Evolutionary conservation across 2,888 invertebrate species (phyloP).

Genomic region (Microctonus hyperodae): DNA sequence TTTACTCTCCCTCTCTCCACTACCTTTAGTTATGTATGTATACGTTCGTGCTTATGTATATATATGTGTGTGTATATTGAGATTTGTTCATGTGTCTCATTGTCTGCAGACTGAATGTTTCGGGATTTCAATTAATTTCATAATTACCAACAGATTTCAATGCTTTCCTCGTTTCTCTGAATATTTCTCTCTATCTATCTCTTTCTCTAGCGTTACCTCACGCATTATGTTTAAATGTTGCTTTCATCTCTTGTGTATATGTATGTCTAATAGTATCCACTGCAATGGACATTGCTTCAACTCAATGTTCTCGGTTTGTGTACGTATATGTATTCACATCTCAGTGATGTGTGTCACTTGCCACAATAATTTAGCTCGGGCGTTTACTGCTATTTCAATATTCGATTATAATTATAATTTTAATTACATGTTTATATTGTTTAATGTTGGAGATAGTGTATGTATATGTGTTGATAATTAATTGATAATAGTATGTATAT

Average conservation of each 20-base stretch:
- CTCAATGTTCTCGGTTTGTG: neutral
- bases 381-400: constrained; percentile 2
- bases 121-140: constrained; percentile 41
- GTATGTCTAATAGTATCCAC: neutral
- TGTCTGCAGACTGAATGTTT: constrained; percentile 18
- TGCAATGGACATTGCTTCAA: neutral
- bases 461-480: too few species aligned
- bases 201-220: too few species aligned
- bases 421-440: neutral
- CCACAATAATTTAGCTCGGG: neutral
- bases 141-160: constrained; percentile 36
- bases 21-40: neutral
- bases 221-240: neutral
- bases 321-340: neutral
- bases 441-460: too few species aligned
- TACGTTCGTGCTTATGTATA: neutral
- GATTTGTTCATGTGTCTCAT: constrained; percentile 7
- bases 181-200: neutral
- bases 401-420: constrained; percentile 4
- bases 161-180: constrained; percentile 1
- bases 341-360: neutral
- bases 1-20: constrained; percentile 13
- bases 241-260: constrained; percentile 7
- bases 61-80: neutral
- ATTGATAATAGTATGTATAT: neutral